Evolutionary conservation across 2,888 invertebrate species (phyloP).

Genomic region (Pollenia labialis): DNA sequence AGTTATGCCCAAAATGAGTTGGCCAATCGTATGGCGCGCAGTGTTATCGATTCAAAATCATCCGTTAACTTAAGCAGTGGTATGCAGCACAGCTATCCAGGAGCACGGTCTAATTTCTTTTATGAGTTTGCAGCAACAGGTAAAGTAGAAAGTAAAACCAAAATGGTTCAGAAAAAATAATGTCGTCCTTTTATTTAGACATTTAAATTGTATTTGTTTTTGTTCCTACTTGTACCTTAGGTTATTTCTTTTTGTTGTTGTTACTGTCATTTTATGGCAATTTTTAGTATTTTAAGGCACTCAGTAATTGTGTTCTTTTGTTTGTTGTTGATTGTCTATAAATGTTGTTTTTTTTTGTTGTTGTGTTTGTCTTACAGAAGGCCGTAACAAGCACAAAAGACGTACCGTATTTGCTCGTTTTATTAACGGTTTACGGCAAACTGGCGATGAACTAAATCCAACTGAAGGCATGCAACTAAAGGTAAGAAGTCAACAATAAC

Average conservation of each 20-base stretch:
- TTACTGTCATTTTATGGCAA: slow-evolving; percentile 16
- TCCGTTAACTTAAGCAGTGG: slow-evolving; percentile 85
- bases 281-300: slow-evolving; percentile 48
- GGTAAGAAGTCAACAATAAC: slow-evolving; percentile 77
- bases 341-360: slow-evolving; percentile 15
- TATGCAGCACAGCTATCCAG: slow-evolving; percentile 84
- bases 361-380: slow-evolving; percentile 78
- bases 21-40: slow-evolving; percentile 90
- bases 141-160: slow-evolving; percentile 68
- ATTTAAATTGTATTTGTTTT: slow-evolving; percentile 8
- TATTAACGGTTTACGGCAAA: slow-evolving; percentile 83
- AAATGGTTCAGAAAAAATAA: not conserved
- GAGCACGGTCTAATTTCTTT: slow-evolving; percentile 83
- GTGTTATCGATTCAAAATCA: slow-evolving; percentile 86
- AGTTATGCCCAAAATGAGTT: slow-evolving; percentile 94
- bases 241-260: slow-evolving; percentile 5
- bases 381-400: slow-evolving; percentile 83
- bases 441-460: slow-evolving; percentile 83
- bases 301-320: slow-evolving; percentile 71
- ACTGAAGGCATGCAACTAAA: slow-evolving; percentile 84
- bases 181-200: not conserved
- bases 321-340: slow-evolving; percentile 50
- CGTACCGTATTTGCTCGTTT: slow-evolving; percentile 84
- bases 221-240: not conserved
- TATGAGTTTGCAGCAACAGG: slow-evolving; percentile 84